phyloP scores from a whole-genome alignment of 2,797 vertebrate genomes.

The Pipistrellus pipistrellus region DNA sequence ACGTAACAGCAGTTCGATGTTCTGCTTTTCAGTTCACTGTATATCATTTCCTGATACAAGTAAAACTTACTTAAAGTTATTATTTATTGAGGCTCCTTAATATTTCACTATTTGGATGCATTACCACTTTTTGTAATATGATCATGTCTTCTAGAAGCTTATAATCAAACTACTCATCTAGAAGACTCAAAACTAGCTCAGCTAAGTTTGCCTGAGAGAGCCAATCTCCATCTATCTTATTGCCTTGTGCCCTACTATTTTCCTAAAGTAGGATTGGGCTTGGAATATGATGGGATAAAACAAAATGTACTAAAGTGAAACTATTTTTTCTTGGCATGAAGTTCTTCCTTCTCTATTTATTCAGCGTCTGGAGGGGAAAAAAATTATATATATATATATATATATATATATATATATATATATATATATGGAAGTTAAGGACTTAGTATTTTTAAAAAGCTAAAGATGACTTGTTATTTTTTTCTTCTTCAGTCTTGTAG shows the following conservation, averaged over 20 bases:
- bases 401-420: too few relatives aligned
- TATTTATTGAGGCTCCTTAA: slow-evolving; percentile 8
- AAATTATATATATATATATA: too few relatives aligned
- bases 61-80: neutral
- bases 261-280: neutral
- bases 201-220: neutral
- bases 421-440: neutral
- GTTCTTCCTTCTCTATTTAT: slow-evolving; percentile 23
- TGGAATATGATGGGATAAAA: neutral
- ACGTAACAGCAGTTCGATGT: neutral
- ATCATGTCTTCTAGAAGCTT: neutral
- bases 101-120: neutral
- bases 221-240: neutral
- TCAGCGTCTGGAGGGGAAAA: neutral
- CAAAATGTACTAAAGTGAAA: neutral
- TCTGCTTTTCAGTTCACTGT: slow-evolving; percentile 7
- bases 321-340: neutral
- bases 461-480: neutral
- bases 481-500: neutral
- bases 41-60: neutral
- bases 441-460: neutral
- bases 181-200: neutral
- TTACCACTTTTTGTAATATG: neutral
- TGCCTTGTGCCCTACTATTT: neutral
- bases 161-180: neutral